A percentile compares a stretch with the other conserved stretches of the same genome.
These are phyloP conservation scores for Limonius californicus DNA, from an alignment of 1,140 invertebrate species.

Conservation along the genomic window DNA sequence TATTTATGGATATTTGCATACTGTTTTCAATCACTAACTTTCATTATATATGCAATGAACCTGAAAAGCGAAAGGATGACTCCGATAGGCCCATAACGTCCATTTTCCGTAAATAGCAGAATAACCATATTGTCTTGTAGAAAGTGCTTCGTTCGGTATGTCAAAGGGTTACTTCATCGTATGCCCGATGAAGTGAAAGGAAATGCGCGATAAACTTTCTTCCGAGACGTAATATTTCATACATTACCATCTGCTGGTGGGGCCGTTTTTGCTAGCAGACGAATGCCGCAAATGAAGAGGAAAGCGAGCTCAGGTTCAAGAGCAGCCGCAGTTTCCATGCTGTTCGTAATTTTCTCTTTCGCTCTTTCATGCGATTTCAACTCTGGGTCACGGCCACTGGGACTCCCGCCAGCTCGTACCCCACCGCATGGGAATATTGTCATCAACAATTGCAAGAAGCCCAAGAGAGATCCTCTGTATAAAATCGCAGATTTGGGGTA, in stretches of 20 bases:
- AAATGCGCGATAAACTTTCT: constrained; percentile 18
- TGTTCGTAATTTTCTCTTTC: constrained; percentile 26
- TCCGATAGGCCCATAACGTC: no score
- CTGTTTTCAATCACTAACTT: no score
- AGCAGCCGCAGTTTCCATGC: no score
- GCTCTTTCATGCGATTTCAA: constrained; percentile 28
- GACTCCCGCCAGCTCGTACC: constrained; percentile 19
- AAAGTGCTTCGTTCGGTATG: not conserved
- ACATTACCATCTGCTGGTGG: not conserved
- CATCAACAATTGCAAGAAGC: constrained; percentile 16
- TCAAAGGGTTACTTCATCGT: constrained; percentile 20
- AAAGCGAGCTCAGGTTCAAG: not conserved
- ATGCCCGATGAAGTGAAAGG: constrained; percentile 20
- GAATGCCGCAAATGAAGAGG: not conserved
- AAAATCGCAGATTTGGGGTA: constrained; percentile 30
- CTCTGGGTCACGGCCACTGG: constrained; percentile 35
- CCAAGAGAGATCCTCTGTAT: constrained; percentile 30
- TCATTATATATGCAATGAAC: no score
- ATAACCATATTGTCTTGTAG: no score
- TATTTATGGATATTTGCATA: no score
- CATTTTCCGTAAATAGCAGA: no score
- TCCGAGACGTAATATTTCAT: constrained; percentile 19
- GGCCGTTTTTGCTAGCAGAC: not conserved
- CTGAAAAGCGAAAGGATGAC: no score
- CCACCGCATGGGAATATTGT: constrained; percentile 29